These are phyloP conservation scores for Macropodus opercularis DNA, from an alignment of 2,797 vertebrate genomes.

Conservation along the genomic window DNA sequence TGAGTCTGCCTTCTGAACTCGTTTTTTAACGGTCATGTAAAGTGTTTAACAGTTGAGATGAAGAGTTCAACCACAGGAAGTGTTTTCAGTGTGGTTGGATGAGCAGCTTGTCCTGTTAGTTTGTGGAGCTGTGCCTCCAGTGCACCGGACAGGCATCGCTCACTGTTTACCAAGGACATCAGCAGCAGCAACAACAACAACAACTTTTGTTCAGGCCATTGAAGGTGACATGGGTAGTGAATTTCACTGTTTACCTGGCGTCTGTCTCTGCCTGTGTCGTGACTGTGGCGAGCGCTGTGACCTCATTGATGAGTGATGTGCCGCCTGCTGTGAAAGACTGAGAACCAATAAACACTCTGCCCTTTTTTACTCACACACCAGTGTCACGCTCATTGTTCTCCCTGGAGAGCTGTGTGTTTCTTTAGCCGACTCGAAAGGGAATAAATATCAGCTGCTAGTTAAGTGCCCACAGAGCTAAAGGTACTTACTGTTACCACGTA, in stretches of 20 bases:
- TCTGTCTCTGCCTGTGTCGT: conserved; percentile 43
- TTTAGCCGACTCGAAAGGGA: too few species aligned
- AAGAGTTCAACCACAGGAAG: conserved; percentile 42
- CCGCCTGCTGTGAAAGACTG: conserved; percentile 71
- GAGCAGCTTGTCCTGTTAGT: conserved; percentile 21
- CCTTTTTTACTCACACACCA: conserved; percentile 75
- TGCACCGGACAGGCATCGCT: conserved; percentile 33
- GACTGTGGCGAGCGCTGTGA: conserved; percentile 85
- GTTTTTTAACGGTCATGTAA: conserved; percentile 36
- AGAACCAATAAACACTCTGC: conserved; percentile 82
- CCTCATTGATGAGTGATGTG: conserved; percentile 83
- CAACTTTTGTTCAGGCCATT: conserved; percentile 22
- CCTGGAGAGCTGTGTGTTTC: conserved; percentile 34
- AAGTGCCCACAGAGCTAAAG: too few species aligned
- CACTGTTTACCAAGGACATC: conserved; percentile 62
- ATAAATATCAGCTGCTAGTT: conserved; percentile 3
- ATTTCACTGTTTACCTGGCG: conserved; percentile 35
- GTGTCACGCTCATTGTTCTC: conserved; percentile 38
- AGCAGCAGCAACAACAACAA: conserved; percentile 6
- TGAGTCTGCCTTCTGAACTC: conserved; percentile 37
- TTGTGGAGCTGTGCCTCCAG: conserved; percentile 22
- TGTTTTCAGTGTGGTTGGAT: conserved; percentile 14
- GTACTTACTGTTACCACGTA: too few species aligned
- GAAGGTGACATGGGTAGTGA: conserved; percentile 24
- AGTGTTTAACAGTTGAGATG: conserved; percentile 36